Evolutionary conservation across 2,797 vertebrate genomes (phyloP), one percentile per base, ranked within the genome.

Genomic region (Sardinella longiceps): DNA sequence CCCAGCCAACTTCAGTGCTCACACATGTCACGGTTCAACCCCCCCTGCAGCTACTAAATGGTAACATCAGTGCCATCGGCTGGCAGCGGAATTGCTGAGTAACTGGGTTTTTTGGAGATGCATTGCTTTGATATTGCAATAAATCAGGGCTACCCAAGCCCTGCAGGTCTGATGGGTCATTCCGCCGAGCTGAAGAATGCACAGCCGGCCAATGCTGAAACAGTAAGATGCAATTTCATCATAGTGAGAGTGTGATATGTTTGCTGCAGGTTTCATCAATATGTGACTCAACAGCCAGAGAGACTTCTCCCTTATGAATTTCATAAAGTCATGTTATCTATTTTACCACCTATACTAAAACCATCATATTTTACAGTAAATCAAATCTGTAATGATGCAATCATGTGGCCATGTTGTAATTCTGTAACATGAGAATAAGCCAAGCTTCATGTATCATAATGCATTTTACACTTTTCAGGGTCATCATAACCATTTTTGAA

Each of bases 71-170:
- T 81, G 81, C n/a, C 15, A 20, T 43, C 85, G 56, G 83, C 81
- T 88, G 85, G 83, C 87, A 80, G 77, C 28, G 46, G 83, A 81
- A 70, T 25, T 81, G 85, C 85, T 88, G 87, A 88, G 83, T 81
- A 88, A 88, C 83, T 85, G 84, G 66, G 58, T 30, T 39, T 82
- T 80, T 33, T 56, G 56, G 63, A 83, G 87, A 88, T 83, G 83
- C 84, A 88, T 83, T 20, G 63, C 83, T 86, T 48, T 83, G 82
- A 46, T 85, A 80, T 74, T 51, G 85, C 87, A 84, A 84, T 88
- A 88, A 85, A 86, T 88, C 87, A 85, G 77, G 86, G 58, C 80
- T 77, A 43, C 33, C 5, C 15, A 39, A 80, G 83, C 82, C 39
- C 83, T 82, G 66, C 86, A 81, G 84, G 66, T 80, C 48, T 82